These are phyloP conservation scores for Lophotriccus pileatus DNA, from an alignment of 2,797 vertebrate species.

Conservation along the genomic window DNA sequence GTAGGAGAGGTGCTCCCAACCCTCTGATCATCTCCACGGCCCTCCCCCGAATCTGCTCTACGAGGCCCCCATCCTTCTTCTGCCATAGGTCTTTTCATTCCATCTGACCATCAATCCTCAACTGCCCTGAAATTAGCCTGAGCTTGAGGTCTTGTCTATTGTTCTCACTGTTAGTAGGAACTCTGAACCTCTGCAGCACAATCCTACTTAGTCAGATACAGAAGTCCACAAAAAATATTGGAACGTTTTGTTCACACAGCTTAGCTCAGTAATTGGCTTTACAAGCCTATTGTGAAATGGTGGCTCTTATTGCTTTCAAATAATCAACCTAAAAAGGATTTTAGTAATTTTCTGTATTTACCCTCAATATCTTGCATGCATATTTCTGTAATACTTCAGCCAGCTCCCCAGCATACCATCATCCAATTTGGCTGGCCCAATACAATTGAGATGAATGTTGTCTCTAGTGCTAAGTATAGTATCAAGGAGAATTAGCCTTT, in stretches of 20 bases:
- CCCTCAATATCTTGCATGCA: background rate
- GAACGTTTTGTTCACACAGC: background rate
- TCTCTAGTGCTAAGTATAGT: background rate
- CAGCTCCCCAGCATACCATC: background rate
- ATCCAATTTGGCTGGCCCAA: background rate
- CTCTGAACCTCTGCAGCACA: background rate
- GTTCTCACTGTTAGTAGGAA: background rate
- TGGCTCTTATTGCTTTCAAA: background rate
- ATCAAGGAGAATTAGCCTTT: background rate
- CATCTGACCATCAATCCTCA: background rate
- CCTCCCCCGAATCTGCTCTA: background rate
- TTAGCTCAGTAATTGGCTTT: background rate
- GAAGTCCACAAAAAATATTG: background rate
- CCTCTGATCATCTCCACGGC: background rate
- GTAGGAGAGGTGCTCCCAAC: background rate
- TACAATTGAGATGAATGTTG: background rate
- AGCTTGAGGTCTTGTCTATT: background rate
- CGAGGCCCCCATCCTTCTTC: background rate
- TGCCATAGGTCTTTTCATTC: background rate
- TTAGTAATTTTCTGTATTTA: background rate
- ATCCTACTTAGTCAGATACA: background rate
- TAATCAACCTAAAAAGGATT: background rate
- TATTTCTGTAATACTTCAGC: background rate
- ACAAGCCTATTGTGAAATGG: background rate
- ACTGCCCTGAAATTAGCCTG: rapidly evolving